Base-by-base conservation (phyloP, 2,888 invertebrate species). In the Heliconius aoede region DNA sequence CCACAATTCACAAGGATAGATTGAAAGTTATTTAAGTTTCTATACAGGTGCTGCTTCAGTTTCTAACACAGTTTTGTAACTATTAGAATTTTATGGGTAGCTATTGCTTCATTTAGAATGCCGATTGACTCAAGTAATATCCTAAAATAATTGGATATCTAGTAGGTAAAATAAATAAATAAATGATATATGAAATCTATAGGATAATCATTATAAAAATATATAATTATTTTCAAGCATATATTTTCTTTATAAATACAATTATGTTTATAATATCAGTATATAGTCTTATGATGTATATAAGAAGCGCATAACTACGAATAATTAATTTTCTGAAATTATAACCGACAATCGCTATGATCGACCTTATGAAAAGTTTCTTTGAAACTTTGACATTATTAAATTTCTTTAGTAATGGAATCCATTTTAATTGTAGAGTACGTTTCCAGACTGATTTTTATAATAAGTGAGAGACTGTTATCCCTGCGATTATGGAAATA, bases 371-470 rank as follows among this genome's bases (percentile, higher is more conserved):
- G 65, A 11, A 30, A 36, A 40, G 40, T 55, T 62, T 69, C 15
- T 18, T 60, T 60, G 58, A 18, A 32, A 46, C 58, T 28, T 36
- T 21, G 30, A 18, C 40, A 46, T 18, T 26, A 71, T 71, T 58
- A 73, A 73, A 58, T 46, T 58, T 61, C 55, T 76, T n/a, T 69
- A 73, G 36, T 62, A 76, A 69, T 68, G 36, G 69, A 46, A 73
- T 69, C 51, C 61, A 26, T 61, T 18, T 36, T 61, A 76, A 76
- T 76, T 68, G 73, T 55, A 61, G 46, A 60, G 62, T 69, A 62
- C 62, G 68, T 26, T 73, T 65, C 40, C 64, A 58, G 51, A 69
- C 64, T 73, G 40, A 46, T 64, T 73, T 32, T 30, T 36, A 55
- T 46, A 77, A 60, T 71, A 71, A 77, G 73, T 30, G 13, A 64